phyloP scores from a whole-genome alignment of 1,140 invertebrate genomes.

The Acromyrmex charruanus region DNA sequence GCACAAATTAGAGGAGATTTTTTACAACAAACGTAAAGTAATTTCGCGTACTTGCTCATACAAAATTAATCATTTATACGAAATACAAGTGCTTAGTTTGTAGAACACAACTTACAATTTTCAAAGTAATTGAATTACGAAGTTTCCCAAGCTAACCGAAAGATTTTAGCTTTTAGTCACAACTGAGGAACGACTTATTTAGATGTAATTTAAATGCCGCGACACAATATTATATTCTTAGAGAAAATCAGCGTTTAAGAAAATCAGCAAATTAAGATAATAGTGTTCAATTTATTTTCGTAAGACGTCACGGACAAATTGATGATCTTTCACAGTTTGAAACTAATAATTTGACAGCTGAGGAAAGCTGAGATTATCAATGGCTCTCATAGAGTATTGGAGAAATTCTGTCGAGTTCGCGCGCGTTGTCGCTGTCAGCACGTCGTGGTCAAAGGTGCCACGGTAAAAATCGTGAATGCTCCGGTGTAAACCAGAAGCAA shows the following conservation, averaged over 20 bases:
- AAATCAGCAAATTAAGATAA: neutral
- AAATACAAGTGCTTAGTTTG: conserved; percentile 38
- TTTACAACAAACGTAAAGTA: conserved; percentile 18
- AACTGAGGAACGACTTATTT: conserved; percentile 40
- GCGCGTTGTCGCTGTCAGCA: conserved; percentile 58
- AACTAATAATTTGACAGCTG: conserved; percentile 8
- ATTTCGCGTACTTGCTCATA: conserved; percentile 8
- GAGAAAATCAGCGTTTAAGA: conserved; percentile 1
- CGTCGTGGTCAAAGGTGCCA: conserved; percentile 62
- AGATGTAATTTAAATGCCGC: conserved; percentile 41
- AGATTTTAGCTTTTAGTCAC: conserved; percentile 46
- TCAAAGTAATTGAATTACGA: conserved; percentile 50
- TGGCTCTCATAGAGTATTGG: conserved; percentile 2
- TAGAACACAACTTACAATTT: conserved; percentile 24
- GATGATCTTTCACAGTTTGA: neutral
- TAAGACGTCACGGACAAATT: neutral
- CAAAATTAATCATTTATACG: conserved; percentile 52
- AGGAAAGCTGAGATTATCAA: conserved; percentile 16
- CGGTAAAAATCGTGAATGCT: conserved; percentile 58
- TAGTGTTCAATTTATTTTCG: neutral
- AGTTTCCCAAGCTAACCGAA: conserved; percentile 37
- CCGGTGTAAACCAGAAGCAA: conserved; percentile 51
- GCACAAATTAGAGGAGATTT: neutral
- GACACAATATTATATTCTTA: conserved; percentile 11
- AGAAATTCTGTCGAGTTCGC: conserved; percentile 58